Evolutionary conservation across 2,888 invertebrate species (phyloP), one percentile per base, ranked within the genome.

Genomic region (Caenorhabditis sinica): DNA sequence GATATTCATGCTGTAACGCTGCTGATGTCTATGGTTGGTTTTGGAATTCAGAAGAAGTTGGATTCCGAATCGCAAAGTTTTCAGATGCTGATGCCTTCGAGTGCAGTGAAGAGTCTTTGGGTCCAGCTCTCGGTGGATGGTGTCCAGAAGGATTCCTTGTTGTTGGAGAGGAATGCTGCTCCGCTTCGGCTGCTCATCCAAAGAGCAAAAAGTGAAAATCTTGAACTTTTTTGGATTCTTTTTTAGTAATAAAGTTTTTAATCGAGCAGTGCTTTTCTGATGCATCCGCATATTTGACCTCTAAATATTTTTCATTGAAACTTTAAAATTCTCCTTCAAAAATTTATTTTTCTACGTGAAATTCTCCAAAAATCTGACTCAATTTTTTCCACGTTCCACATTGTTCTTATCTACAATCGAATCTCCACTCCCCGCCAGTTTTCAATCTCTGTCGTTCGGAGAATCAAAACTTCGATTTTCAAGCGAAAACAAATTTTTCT

Each of bases 11-110:
- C 25, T 65, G 65, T 45, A 45, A 65, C 9, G 45, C 28, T 17
- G n/a, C 25, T 11, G 45, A 43, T 65, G 65, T 30, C 49, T 65
- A 65, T 45, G 45, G 65, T 65, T 43, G 0, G 17, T 15, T 30
- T 36, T 8, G n/a, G 23, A 53, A n/a, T 15, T 25, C 2, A 36
- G 20, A 20, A 23, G n/a, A 15, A 1, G 11, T 13, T 15, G 2
- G 9, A 20, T 20, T 49, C 49, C 33, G n/a, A 15, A 28, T 5
- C 36, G 33, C 9, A 40, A 40, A 20, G 28, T 17, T 49, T 65
- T 17, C 45, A 65, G 65, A 65, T 9, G n/a, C 17, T 4, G 65
- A 65, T 23, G 9, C 9, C n/a, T 28, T 45, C 5, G 28, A 15
- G 9, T 65, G 65, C n/a, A 28, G 65, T 45, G 45, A 25, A 3